Conservation (phyloP, 2,888 invertebrate genomes). For the Apotomis capreana region DNA sequence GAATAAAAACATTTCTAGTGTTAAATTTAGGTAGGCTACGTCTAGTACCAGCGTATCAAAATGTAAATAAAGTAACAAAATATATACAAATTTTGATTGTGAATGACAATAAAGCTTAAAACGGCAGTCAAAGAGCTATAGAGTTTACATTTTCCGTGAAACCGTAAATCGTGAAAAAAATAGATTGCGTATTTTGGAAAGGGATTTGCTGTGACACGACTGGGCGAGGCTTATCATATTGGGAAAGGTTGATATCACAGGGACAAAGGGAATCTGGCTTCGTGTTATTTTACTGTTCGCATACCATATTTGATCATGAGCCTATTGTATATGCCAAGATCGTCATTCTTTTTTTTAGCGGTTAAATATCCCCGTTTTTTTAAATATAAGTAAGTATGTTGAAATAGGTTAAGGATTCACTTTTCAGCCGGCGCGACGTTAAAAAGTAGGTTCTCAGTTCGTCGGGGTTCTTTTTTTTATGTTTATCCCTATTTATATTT, state of each 20-base stretch:
- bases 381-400: too few species aligned
- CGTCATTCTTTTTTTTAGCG: too few species aligned
- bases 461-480: too few species aligned
- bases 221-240: conserved; percentile 64
- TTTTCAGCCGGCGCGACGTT: too few species aligned
- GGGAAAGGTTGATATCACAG: conserved; percentile 53
- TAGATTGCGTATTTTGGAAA: conserved; percentile 60
- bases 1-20: too few species aligned
- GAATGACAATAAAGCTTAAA: neutral
- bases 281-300: neutral
- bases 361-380: too few species aligned
- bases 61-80: neutral
- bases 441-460: too few species aligned
- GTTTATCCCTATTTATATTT: too few species aligned
- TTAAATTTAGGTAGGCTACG: too few species aligned
- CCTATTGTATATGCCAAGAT: neutral
- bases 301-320: too few species aligned
- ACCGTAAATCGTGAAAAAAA: conserved; percentile 49
- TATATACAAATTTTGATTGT: neutral
- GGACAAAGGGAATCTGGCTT: conserved; percentile 4
- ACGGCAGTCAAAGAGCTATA: neutral
- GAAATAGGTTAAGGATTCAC: too few species aligned
- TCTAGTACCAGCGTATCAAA: too few species aligned
- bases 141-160: neutral
- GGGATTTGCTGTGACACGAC: conserved; percentile 69